Evolutionary conservation across 2,797 vertebrate species (phyloP).

Genomic region (Cyprinodon diabolis): DNA sequence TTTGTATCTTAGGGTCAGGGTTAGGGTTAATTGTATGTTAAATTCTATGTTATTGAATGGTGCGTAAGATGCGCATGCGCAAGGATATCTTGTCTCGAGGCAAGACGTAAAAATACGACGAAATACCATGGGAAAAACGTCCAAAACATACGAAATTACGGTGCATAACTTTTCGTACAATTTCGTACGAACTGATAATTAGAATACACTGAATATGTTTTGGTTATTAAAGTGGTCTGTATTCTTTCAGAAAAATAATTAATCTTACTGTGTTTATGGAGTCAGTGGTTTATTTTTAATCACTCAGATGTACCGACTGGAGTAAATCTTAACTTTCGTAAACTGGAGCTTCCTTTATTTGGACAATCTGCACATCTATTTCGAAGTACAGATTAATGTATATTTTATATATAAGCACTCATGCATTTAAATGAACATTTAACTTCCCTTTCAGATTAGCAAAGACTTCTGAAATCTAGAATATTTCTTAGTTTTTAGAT

Average conservation of each 20-base stretch:
- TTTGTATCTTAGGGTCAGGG: too few species aligned
- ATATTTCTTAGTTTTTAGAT: neutral
- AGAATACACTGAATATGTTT: too few species aligned
- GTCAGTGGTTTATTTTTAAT: conserved; percentile 2
- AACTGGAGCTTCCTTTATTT: neutral
- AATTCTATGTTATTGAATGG: too few species aligned
- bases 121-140: too few species aligned
- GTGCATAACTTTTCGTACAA: too few species aligned
- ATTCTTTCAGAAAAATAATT: neutral
- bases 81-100: too few species aligned
- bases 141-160: too few species aligned
- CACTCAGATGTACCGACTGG: conserved; percentile 1
- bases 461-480: neutral
- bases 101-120: too few species aligned
- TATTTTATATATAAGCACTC: neutral
- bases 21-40: too few species aligned
- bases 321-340: neutral
- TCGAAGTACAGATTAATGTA: neutral
- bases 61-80: too few species aligned
- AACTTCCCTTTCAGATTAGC: too few species aligned
- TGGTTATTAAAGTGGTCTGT: neutral
- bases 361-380: neutral
- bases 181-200: too few species aligned
- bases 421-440: neutral
- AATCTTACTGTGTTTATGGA: neutral